phyloP scores from a whole-genome alignment of 2,113 vertebrate genomes.

The Mormoops blainvillei region DNA sequence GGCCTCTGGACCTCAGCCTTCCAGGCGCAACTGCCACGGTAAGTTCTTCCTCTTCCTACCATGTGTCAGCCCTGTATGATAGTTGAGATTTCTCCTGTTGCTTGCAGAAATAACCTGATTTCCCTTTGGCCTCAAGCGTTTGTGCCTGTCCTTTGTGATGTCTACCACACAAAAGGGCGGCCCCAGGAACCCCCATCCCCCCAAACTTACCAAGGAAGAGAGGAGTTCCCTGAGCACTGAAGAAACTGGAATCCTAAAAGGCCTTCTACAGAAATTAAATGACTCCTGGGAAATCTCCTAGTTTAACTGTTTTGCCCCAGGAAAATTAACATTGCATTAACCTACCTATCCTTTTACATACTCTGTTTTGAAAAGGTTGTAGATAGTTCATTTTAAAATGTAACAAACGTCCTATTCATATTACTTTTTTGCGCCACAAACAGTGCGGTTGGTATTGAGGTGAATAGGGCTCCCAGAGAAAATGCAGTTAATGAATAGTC shows the following conservation, averaged over 20 bases:
- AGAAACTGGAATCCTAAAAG: not conserved
- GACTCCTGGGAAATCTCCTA: conserved; percentile 30
- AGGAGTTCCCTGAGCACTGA: not conserved
- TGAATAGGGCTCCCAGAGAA: conserved; percentile 44
- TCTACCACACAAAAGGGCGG: not conserved
- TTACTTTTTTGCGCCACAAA: conserved; percentile 46
- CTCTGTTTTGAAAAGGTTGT: conserved; percentile 8
- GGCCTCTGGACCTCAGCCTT: not conserved
- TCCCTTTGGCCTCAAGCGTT: not conserved
- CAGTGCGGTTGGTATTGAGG: conserved; percentile 38
- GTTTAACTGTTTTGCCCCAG: conserved; percentile 3
- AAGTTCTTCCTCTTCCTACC: not conserved
- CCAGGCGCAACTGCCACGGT: too few relatives aligned
- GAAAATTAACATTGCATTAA: conserved; percentile 41
- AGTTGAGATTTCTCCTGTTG: not conserved
- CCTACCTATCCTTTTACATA: not conserved
- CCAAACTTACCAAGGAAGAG: not conserved
- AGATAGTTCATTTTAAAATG: conserved; percentile 14
- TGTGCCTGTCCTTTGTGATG: not conserved
- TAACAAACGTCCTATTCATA: not conserved
- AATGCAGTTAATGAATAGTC: conserved; percentile 69
- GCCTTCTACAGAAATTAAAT: not conserved
- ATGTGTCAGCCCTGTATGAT: not conserved
- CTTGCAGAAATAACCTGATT: not conserved
- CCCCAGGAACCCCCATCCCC: not conserved